Base-by-base conservation (phyloP, 2,113 vertebrate genomes). In the Corynorhinus townsendii region DNA sequence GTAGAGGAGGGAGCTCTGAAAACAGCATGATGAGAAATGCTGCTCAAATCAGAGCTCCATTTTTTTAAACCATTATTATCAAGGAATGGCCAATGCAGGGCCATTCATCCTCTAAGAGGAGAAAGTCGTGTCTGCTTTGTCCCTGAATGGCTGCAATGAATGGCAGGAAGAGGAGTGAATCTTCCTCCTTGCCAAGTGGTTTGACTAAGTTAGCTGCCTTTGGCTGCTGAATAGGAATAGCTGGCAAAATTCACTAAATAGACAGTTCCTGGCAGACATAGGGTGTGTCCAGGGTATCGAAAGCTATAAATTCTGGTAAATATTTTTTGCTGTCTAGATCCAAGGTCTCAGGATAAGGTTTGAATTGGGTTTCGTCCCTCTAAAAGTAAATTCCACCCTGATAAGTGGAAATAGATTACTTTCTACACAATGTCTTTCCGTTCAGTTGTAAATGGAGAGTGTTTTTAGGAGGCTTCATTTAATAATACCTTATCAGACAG, bases 401-500 rank as follows among this genome's bases (percentile, higher is more conserved):
- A 93, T 97, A 93, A 90, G 92, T 80, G 97, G 94, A 97, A 94
- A 90, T 69, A 26, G 93, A 88, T 97, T 96, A 96, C 95, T 96
- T 96, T 96, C 73, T 72, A 76, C 93, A 87, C 96, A 81, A 94
- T 75, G 86, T 95, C 96, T 96, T 97, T 97, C 97, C 40, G 40
- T 96, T 95, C 62, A 0, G 95, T 96, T 96, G 93, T 96, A 97
- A 97, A 96, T 96, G 97, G 97, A 97, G 96, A 96, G 97, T 76
- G 1, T 91, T 98, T 96, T 97, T 98, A 98, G 98, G 97, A 98
- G 98, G 97, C 98, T 98, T 96, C 98, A 97, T 98, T 97, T 98
- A 98, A 98, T 98, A 98, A 98, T 98, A 98, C 98, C 98, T 98
- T 98, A 98, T 98, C 98, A 98, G 98, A 98, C 98, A 97, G 98